Base-by-base conservation (phyloP, 1,140 invertebrate species). In the Apolygus lucorum region DNA sequence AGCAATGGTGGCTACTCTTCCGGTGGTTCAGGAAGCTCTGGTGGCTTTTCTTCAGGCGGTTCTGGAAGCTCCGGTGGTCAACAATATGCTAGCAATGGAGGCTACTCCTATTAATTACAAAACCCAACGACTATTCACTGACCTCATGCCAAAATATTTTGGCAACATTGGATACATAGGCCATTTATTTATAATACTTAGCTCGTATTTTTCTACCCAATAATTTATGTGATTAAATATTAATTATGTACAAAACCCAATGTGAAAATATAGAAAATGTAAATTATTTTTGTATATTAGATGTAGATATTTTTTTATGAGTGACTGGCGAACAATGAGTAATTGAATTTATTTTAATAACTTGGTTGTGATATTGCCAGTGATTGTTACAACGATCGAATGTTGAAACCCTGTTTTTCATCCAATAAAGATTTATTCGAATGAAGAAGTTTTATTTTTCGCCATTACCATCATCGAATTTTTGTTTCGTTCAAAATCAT, bases 31-130 rank as follows among this genome's bases (percentile, higher is more conserved):
- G n/a, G n/a, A n/a, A 49, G 42, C 13, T 2, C 17, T 0, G 34
- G 22, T 25, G 29, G 34, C 13, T 67, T 24, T 24, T 24, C 42
- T 22, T 52, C 66, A 11, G 27, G 34, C 1, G 34, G 24, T 2
- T 67, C 66, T 8, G 14, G 11, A 63, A 24, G 24, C 24, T 27
- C 8, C 27, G 67, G 68, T 1, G 69, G 62, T n/a, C 63, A 71
- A 28, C 63, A 67, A 24, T 73, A 71, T 25, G 67, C 68, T 11
- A 70, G 59, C 27, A 72, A 72, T 22, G 73, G 73, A 52, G 72
- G 72, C 52, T 73, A 73, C 52, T 62, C 70, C 42, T 73, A 71
- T 54, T 73, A 52, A 72, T 29, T 11, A 21, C 0, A 52, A 8
- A 17, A 42, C 34, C 34, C 34, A 42, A 42, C 34, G 34, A 42